Base-by-base conservation (phyloP, 2,113 vertebrate species). In the Periophthalmus modestus region DNA sequence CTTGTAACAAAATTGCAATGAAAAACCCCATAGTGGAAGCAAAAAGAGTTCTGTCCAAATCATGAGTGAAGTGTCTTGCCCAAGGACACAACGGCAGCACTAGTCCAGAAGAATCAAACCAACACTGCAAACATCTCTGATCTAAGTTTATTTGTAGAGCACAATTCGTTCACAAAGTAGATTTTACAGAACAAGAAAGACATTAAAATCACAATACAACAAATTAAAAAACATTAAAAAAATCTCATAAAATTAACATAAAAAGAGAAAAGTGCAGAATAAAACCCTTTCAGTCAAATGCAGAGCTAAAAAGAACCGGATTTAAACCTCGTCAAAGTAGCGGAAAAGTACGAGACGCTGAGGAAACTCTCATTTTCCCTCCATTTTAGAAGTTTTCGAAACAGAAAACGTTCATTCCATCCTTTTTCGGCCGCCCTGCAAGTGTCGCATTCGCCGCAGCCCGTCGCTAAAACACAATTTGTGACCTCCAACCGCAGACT, bases 401-500 rank as follows among this genome's bases (percentile, higher is more conserved):
- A 28, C 23, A 74, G 83, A 89, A 87, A 85, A 91, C 87, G 81
- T 85, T 84, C 4, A 28, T 28, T 59, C 6, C 23, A 7, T 13
- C 12, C 13, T 13, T 5, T 7, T 10, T 59, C 21, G 52, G 82
- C 86, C 89, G 90, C 92, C 92, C 91, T 83, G 90, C 90, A 93
- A 23, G 92, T 93, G 93, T 77, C 81, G 92, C 90, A 92, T 95
- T 95, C 95, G 95, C 95, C 94, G 95, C 82, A 85, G 89, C 82
- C 92, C 93, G 94, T 94, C 92, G 83, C 87, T 93, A 93, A n/a
- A n/a, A 91, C 87, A 92, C 95, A 94, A 96, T 95, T 93, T 95
- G 95, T 85, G 93, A 95, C 95, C 94, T 93, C 92, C 89, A 62
- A 93, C 93, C 94, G 93, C 91, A 75, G 89, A 86, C 85, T 89